Conservation (phyloP, 2,888 invertebrate species). For the Tetropium fuscum region DNA sequence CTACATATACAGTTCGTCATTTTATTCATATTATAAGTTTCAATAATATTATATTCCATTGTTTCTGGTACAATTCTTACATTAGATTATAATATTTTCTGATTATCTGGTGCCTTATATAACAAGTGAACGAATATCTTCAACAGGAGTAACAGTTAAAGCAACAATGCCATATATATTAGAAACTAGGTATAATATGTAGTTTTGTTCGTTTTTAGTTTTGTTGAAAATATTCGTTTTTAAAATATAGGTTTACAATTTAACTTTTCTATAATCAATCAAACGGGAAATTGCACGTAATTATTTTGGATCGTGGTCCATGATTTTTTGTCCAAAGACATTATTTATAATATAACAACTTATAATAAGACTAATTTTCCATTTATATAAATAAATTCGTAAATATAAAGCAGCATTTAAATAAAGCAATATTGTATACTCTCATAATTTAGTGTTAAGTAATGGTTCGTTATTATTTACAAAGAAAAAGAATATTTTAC, state of each 20-base stretch:
- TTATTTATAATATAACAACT: constrained; percentile 47
- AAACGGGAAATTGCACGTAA: constrained; percentile 50
- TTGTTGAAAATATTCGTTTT: constrained; percentile 44
- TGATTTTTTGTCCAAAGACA: constrained; percentile 40
- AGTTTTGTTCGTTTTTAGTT: background rate
- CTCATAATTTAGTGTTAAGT: constrained; percentile 17
- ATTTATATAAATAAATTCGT: constrained; percentile 48
- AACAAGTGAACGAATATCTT: constrained; percentile 57
- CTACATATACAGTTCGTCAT: constrained; percentile 57
- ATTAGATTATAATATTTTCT: constrained; percentile 40
- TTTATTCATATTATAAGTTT: constrained; percentile 30
- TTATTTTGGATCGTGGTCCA: constrained; percentile 46
- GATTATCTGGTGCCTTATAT: constrained; percentile 52
- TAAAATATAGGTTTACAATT: constrained; percentile 26
- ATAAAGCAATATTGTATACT: constrained; percentile 32
- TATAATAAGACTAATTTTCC: constrained; percentile 45
- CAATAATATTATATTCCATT: constrained; percentile 31
- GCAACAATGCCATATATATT: background rate
- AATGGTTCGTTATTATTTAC: constrained; percentile 31
- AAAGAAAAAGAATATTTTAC: constrained; percentile 53
- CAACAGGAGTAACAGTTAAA: constrained; percentile 34
- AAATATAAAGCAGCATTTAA: constrained; percentile 40
- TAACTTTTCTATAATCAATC: constrained; percentile 20
- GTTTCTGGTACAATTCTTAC: constrained; percentile 35
- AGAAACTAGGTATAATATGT: constrained; percentile 13